Evolutionary conservation across 2,797 vertebrate genomes (phyloP).

Genomic region (Adrianichthys oophorus): DNA sequence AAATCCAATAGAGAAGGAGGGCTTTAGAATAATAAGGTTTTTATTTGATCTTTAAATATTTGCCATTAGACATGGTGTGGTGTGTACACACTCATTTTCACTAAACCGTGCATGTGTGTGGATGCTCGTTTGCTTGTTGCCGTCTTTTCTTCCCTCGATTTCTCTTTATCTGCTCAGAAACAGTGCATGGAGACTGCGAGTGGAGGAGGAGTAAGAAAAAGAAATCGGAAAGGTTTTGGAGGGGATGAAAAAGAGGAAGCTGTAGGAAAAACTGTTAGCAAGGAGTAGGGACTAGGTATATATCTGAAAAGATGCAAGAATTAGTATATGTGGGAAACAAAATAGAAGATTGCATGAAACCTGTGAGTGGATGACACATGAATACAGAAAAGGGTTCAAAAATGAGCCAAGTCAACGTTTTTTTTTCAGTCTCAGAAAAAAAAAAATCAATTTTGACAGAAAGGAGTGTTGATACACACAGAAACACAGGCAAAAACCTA

Average conservation of each 20-base stretch:
- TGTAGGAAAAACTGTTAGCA: conserved; percentile 4
- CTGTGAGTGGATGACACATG: neutral
- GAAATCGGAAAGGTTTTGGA: neutral
- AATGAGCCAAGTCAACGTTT: conserved; percentile 5
- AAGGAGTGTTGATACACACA: conserved; percentile 6
- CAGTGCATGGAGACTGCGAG: conserved; percentile 12
- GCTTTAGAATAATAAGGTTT: conserved; percentile 61
- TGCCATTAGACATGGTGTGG: conserved; percentile 50
- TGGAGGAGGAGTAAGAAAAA: neutral
- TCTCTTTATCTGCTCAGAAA: conserved; percentile 20
- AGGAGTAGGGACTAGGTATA: neutral
- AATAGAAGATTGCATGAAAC: conserved; percentile 15
- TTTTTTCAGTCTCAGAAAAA: conserved; percentile 1
- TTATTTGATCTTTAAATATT: conserved; percentile 67
- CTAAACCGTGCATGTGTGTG: conserved; percentile 35
- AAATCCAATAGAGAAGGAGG: conserved; percentile 39
- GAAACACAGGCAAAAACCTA: conserved; percentile 24
- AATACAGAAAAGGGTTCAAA: too few species aligned
- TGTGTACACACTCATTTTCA: conserved; percentile 49
- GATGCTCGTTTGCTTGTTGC: conserved; percentile 22
- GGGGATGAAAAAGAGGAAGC: neutral
- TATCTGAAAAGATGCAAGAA: conserved; percentile 12
- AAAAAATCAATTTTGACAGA: neutral
- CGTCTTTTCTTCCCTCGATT: conserved; percentile 20
- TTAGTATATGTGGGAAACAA: conserved; percentile 22